A percentile compares a stretch with the other conserved stretches of the same genome.
Evolutionary conservation across 2,888 invertebrate species (phyloP).

Genomic region (Hyalella azteca): DNA sequence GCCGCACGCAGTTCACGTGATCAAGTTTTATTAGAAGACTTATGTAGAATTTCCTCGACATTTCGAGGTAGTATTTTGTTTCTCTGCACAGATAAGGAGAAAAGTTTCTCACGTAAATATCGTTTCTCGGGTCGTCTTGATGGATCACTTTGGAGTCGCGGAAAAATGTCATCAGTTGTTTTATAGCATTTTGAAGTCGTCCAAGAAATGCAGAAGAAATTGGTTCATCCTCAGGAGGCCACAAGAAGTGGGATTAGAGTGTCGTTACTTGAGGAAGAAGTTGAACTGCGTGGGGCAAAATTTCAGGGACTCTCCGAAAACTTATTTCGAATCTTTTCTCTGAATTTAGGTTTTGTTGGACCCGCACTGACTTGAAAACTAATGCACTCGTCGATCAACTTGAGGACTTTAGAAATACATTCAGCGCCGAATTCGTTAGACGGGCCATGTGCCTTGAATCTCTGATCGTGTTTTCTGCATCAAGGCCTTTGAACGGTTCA

Average conservation of each 20-base stretch:
- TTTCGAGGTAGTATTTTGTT: no score
- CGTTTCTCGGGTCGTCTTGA: neutral
- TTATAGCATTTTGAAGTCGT: constrained; percentile 28
- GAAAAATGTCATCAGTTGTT: constrained; percentile 35
- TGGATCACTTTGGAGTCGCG: constrained; percentile 4
- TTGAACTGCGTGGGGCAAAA: neutral
- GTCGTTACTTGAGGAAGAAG: constrained; percentile 8
- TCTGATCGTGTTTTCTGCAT: neutral
- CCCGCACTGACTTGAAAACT: neutral
- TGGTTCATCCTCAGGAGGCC: constrained; percentile 22
- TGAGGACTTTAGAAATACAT: neutral
- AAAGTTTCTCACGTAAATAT: constrained; percentile 13
- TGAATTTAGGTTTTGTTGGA: neutral
- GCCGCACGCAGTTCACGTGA: no score
- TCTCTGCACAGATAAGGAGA: no score
- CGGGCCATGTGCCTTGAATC: no score
- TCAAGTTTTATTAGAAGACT: no score
- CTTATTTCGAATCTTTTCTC: neutral
- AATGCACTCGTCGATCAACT: neutral
- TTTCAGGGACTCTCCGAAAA: neutral
- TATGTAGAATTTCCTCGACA: no score
- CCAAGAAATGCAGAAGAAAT: constrained; percentile 28
- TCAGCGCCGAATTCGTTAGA: no score
- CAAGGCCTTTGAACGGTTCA: neutral
- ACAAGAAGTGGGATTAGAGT: constrained; percentile 23